These are phyloP conservation scores for Aplodontia rufa DNA, from an alignment of 2,113 vertebrate species.

Conservation along the genomic window DNA sequence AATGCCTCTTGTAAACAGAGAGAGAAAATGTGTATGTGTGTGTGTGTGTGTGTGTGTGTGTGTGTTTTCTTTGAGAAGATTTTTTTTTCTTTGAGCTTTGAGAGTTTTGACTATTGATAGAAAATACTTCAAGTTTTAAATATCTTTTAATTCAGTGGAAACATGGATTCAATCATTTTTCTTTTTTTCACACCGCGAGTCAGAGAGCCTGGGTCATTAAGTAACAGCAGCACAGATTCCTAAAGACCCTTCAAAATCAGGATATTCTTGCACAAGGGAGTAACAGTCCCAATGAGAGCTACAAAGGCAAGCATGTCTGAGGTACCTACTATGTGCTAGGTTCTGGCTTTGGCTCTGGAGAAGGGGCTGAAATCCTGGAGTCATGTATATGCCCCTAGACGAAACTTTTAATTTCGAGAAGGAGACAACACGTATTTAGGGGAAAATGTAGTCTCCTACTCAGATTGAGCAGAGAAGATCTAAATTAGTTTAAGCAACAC, in stretches of 20 bases:
- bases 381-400: not conserved
- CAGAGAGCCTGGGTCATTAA: slow-evolving; percentile 17
- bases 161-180: not conserved
- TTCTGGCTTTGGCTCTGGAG: not conserved
- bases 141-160: slow-evolving; percentile 25
- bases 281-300: not conserved
- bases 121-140: slow-evolving; percentile 16
- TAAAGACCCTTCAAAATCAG: not conserved
- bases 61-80: not conserved
- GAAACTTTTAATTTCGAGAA: slow-evolving; percentile 27
- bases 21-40: not conserved
- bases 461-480: not conserved
- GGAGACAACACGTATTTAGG: not conserved
- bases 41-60: not conserved
- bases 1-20: not conserved
- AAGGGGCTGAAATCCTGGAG: not conserved
- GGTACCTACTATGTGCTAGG: not conserved
- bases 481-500: not conserved
- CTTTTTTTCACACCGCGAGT: not conserved
- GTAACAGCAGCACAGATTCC: not conserved
- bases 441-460: not conserved
- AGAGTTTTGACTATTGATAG: slow-evolving; percentile 10
- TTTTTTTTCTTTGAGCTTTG: not conserved
- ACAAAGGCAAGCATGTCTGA: not conserved
- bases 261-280: not conserved